Conservation (phyloP, 2,797 vertebrate species). For the Betta splendens region DNA sequence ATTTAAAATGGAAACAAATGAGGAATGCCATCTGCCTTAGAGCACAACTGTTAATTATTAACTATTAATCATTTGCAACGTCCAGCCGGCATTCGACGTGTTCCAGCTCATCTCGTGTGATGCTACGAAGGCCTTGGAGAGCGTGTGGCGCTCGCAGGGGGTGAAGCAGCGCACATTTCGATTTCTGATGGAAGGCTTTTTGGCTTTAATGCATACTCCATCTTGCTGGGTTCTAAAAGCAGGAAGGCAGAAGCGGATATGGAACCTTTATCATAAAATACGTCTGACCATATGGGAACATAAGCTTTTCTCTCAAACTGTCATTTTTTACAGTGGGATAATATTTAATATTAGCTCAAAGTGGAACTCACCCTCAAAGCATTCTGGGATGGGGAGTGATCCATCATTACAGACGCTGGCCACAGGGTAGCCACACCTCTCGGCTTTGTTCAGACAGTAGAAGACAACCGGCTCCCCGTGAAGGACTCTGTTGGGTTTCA, state of each 20-base stretch:
- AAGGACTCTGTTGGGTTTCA: conserved; percentile 83
- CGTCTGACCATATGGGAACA: background rate
- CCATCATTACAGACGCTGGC: conserved; percentile 82
- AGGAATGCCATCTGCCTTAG: background rate
- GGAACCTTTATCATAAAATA: background rate
- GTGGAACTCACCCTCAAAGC: conserved; percentile 85
- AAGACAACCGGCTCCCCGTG: conserved; percentile 84
- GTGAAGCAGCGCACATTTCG: conserved; percentile 47
- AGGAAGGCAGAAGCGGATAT: conserved; percentile 1
- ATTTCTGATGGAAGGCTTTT: conserved; percentile 79
- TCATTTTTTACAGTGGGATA: too few relatives aligned
- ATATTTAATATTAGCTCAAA: too few relatives aligned
- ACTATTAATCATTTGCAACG: background rate
- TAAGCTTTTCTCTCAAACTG: background rate
- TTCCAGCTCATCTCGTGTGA: background rate
- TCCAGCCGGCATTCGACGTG: background rate
- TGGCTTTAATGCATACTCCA: conserved; percentile 52
- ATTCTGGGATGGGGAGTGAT: conserved; percentile 81
- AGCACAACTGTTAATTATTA: background rate
- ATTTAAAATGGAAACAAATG: background rate
- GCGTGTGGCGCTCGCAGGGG: conserved; percentile 22
- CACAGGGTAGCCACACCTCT: conserved; percentile 85
- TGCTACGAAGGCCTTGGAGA: conserved; percentile 26
- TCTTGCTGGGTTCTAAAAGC: conserved; percentile 65
- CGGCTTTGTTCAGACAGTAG: conserved; percentile 86